Percentiles rank a stretch among this genome's conserved stretches.
Evolutionary conservation across 2,113 vertebrate species (phyloP).

Genomic region (Ictidomys tridecemlineatus): DNA sequence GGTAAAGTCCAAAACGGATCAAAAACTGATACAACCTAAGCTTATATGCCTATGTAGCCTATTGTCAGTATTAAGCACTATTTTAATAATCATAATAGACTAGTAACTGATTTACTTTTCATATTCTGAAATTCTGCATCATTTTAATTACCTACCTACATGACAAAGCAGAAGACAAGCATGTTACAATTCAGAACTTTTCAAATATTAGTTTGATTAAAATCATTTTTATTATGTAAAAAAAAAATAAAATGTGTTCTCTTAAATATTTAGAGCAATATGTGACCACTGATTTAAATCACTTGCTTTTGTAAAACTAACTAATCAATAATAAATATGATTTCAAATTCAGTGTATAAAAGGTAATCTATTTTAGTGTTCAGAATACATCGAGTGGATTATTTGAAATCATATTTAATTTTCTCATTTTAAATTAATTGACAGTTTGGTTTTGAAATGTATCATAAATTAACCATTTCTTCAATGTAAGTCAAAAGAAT

Average conservation of each 20-base stretch:
- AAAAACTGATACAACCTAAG: conserved; percentile 17
- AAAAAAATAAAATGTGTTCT: neutral
- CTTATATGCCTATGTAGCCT: conserved; percentile 13
- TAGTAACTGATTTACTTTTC: conserved; percentile 10
- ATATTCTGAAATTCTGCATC: conserved; percentile 32
- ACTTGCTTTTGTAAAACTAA: conserved; percentile 32
- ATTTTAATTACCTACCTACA: conserved; percentile 50
- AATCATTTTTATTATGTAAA: conserved; percentile 22
- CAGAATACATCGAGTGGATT: neutral
- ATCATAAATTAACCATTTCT: conserved; percentile 47
- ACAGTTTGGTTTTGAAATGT: conserved; percentile 53
- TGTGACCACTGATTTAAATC: conserved; percentile 49
- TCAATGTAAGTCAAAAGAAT: conserved; percentile 26
- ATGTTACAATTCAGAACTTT: conserved; percentile 52
- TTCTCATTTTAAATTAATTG: conserved; percentile 49
- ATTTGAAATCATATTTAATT: conserved; percentile 37
- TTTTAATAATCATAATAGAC: conserved; percentile 9
- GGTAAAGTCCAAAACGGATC: conserved; percentile 18
- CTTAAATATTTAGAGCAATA: conserved; percentile 50
- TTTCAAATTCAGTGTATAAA: conserved; percentile 45
- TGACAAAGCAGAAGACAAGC: neutral
- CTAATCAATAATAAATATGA: neutral
- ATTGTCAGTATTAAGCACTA: conserved; percentile 39
- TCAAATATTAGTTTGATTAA: conserved; percentile 39
- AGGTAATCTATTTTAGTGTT: conserved; percentile 36